phyloP scores from a whole-genome alignment of 2,797 vertebrate species.

The Chelidonichthys spinosus region DNA sequence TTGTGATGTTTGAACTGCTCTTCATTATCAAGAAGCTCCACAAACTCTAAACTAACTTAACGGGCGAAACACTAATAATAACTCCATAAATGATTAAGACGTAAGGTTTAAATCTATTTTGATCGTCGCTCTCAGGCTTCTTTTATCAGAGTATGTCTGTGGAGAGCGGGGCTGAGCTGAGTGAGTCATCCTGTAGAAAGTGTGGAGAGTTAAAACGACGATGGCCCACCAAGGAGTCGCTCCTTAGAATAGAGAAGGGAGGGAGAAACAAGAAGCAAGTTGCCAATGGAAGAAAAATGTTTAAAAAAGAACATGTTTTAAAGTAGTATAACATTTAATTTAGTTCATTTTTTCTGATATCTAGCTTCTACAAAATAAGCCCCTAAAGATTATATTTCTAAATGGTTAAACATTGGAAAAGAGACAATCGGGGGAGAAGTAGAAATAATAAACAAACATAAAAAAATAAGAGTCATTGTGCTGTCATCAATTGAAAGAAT shows the following conservation, averaged over 20 bases:
- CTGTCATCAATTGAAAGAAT: not conserved
- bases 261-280: constrained; percentile 22
- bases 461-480: no score
- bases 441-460: not conserved
- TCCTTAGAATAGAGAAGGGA: constrained; percentile 39
- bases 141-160: constrained; percentile 38
- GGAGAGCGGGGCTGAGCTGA: constrained; percentile 58
- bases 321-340: not conserved
- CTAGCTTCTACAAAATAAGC: not conserved
- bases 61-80: not conserved
- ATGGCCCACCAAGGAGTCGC: constrained; percentile 69
- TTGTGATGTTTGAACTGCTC: not conserved
- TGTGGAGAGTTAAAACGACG: constrained; percentile 53
- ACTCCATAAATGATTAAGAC: not conserved
- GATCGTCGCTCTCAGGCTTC: constrained; percentile 29
- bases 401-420: not conserved
- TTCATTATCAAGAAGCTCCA: not conserved
- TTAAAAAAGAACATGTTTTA: not conserved
- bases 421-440: not conserved
- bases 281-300: not conserved
- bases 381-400: not conserved
- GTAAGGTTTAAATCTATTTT: constrained; percentile 35
- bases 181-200: constrained; percentile 73
- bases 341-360: not conserved
- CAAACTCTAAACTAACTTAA: not conserved